phyloP scores from a whole-genome alignment of 1,140 invertebrate genomes.

The Rhizoglyphus robini region DNA sequence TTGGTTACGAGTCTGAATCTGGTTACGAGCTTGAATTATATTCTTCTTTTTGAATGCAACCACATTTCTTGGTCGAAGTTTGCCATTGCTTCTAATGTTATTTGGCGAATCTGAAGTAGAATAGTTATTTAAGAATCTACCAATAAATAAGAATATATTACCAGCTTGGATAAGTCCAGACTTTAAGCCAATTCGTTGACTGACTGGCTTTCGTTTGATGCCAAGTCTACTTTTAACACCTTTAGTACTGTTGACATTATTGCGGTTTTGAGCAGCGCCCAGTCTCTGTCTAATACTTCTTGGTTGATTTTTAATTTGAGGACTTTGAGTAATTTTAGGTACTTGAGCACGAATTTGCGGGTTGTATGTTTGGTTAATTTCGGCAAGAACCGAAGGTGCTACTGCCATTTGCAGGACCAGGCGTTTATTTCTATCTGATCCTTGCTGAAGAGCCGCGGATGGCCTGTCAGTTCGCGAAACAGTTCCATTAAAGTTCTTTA shows the following conservation, averaged over 20 bases:
- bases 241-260: not conserved
- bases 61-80: not conserved
- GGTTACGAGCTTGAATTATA: not conserved
- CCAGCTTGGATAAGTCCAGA: no score
- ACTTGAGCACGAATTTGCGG: not conserved
- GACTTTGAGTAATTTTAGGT: not conserved
- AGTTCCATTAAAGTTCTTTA: slow-evolving; percentile 13
- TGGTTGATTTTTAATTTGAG: not conserved
- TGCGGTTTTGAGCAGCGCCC: not conserved
- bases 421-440: slow-evolving; percentile 36
- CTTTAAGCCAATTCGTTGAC: slow-evolving; percentile 6
- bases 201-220: slow-evolving; percentile 1
- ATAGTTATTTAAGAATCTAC: no score
- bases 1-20: not conserved
- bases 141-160: no score
- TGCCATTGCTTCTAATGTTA: not conserved
- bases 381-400: slow-evolving; percentile 29
- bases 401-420: slow-evolving; percentile 41
- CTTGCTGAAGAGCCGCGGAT: slow-evolving; percentile 27
- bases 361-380: not conserved
- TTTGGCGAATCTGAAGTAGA: no score
- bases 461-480: not conserved
- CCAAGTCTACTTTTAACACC: not conserved
- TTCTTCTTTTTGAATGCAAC: not conserved
- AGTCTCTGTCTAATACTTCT: not conserved